A percentile compares a stretch with the other conserved stretches of the same genome.
Conservation (phyloP, 2,797 vertebrate species). For the Neomorphus geoffroyi region DNA sequence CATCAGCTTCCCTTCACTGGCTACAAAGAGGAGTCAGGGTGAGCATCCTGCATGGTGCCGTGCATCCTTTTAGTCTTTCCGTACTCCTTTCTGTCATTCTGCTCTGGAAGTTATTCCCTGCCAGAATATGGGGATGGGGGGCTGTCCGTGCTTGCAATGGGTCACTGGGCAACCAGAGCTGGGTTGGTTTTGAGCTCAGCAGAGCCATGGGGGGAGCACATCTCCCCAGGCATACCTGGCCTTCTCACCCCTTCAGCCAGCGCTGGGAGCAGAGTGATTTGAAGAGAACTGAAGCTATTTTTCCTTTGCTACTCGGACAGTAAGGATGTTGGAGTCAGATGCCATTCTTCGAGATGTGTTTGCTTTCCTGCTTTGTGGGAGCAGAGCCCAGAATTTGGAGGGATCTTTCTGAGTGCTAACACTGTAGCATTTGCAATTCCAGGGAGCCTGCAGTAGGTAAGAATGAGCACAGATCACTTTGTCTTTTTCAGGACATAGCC, state of each 20-base stretch:
- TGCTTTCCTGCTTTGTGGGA: not conserved
- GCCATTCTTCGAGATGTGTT: not conserved
- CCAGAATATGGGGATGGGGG: not conserved
- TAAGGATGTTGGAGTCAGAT: conserved; percentile 11
- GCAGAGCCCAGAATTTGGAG: not conserved
- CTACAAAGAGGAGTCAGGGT: not conserved
- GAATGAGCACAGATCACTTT: conserved; percentile 17
- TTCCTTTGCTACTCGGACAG: not conserved
- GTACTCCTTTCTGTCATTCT: not conserved
- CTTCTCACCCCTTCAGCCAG: not conserved
- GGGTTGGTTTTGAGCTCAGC: not conserved
- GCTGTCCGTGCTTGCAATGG: not conserved
- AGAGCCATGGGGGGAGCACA: not conserved
- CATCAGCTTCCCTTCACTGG: not conserved
- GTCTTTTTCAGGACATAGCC: conserved; percentile 39
- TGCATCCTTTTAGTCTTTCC: not conserved
- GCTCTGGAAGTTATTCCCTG: not conserved
- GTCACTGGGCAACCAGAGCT: not conserved
- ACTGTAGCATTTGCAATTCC: not conserved
- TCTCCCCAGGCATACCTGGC: not conserved
- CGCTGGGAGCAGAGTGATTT: rapidly evolving
- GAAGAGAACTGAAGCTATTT: not conserved
- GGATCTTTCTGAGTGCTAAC: conserved; percentile 2
- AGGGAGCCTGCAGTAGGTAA: conserved; percentile 42
- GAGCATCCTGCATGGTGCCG: not conserved